Conservation (phyloP, 2,888 invertebrate species). For the Nasonovia ribisnigri region DNA sequence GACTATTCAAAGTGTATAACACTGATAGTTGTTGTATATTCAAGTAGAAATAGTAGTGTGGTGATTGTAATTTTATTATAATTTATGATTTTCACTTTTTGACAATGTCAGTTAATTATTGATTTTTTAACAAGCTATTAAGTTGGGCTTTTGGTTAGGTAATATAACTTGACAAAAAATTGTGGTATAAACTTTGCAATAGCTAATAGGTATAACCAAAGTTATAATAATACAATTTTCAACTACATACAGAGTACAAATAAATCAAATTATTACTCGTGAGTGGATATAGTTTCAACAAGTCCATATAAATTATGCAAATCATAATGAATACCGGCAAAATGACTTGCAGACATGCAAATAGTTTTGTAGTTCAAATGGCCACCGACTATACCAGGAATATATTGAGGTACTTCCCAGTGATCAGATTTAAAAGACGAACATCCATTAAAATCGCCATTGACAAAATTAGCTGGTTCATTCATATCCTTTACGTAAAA, state of each 20-base stretch:
- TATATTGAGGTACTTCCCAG: slow-evolving; percentile 79
- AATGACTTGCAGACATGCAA: slow-evolving; percentile 81
- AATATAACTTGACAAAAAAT: not conserved
- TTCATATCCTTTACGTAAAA: slow-evolving; percentile 82
- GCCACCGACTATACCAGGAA: slow-evolving; percentile 76
- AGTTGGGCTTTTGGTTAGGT: not conserved
- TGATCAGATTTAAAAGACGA: slow-evolving; percentile 71
- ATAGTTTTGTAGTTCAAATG: slow-evolving; percentile 78
- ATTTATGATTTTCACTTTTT: not conserved
- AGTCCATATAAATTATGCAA: slow-evolving; percentile 84
- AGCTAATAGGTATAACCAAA: not conserved
- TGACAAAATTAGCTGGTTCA: slow-evolving; percentile 85
- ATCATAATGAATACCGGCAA: slow-evolving; percentile 80
- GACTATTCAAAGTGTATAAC: not conserved
- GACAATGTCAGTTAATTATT: not conserved
- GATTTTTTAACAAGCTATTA: not conserved
- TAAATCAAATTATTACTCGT: slow-evolving; percentile 71
- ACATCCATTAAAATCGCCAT: slow-evolving; percentile 74
- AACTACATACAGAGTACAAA: not conserved
- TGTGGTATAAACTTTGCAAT: not conserved
- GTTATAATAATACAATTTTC: not conserved
- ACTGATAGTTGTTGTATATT: not conserved
- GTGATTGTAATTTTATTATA: not conserved
- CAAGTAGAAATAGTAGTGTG: not conserved
- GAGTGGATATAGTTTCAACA: slow-evolving; percentile 81